Conservation (phyloP, 1,140 invertebrate species). For the Manduca sexta region DNA sequence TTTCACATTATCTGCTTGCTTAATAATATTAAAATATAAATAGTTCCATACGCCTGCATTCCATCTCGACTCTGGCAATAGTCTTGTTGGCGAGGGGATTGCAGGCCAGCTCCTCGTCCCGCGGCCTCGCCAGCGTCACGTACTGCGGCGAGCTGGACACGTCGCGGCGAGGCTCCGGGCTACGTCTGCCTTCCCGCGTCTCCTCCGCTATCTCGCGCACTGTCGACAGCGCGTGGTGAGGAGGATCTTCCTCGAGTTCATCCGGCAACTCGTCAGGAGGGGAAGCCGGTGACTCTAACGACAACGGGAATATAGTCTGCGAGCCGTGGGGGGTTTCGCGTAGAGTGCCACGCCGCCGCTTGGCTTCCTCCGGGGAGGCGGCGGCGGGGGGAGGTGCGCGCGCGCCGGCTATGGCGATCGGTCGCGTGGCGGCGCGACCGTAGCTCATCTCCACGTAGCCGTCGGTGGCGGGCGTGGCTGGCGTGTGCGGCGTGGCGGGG, state of each 20-base stretch:
- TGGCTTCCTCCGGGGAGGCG: slow-evolving; percentile 20
- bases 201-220: slow-evolving; percentile 51
- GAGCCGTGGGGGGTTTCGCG: slow-evolving; percentile 33
- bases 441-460: slow-evolving; percentile 48
- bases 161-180: slow-evolving; percentile 1
- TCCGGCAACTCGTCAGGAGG: slow-evolving; percentile 24
- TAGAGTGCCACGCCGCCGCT: slow-evolving; percentile 13
- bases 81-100: slow-evolving; percentile 33
- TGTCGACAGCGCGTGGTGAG: slow-evolving; percentile 37
- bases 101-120: slow-evolving; percentile 21
- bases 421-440: slow-evolving; percentile 28
- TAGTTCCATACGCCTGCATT: slow-evolving; percentile 23
- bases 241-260: slow-evolving; percentile 21
- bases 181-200: slow-evolving; percentile 21
- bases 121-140: slow-evolving; percentile 28
- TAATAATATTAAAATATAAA: not conserved
- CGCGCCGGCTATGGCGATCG: slow-evolving; percentile 28
- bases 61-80: slow-evolving; percentile 15
- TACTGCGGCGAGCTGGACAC: slow-evolving; percentile 41
- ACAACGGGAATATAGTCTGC: slow-evolving; percentile 45
- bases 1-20: not conserved
- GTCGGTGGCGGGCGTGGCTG: slow-evolving; percentile 20
- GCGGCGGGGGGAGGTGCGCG: slow-evolving; percentile 18
- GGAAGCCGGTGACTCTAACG: slow-evolving; percentile 40
- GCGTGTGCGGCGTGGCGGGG: not conserved